These are phyloP conservation scores for Diabrotica undecimpunctata DNA, from an alignment of 1,140 invertebrate species.

Conservation along the genomic window DNA sequence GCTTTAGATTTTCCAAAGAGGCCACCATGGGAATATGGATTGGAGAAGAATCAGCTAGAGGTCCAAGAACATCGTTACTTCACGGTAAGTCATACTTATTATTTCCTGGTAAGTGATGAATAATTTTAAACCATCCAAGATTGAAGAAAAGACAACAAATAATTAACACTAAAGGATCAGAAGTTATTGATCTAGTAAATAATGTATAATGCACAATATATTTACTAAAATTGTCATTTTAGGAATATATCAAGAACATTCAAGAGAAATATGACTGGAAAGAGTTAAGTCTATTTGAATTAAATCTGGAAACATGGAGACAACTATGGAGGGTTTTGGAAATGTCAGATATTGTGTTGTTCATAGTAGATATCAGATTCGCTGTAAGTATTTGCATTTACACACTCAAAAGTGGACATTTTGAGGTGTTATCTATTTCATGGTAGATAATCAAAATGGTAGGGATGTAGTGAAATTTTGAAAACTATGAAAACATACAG, in stretches of 20 bases:
- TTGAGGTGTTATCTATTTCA: too few species aligned
- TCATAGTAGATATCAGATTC: conserved; percentile 79
- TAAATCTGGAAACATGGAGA: conserved; percentile 97
- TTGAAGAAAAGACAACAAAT: too few species aligned
- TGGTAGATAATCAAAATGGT: too few species aligned
- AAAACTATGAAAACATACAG: too few species aligned
- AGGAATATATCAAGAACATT: conserved; percentile 42
- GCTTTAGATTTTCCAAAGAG: conserved; percentile 77
- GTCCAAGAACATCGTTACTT: conserved; percentile 73
- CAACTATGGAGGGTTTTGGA: conserved; percentile 98
- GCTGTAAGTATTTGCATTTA: conserved; percentile 29
- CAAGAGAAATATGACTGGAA: conserved; percentile 35
- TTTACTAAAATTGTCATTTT: conserved; percentile 11
- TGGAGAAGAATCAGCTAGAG: conserved; percentile 69
- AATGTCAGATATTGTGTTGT: conserved; percentile 90
- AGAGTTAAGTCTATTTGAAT: conserved; percentile 60
- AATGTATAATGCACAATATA: too few species aligned
- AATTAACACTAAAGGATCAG: background rate
- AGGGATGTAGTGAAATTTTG: too few species aligned
- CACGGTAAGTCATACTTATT: conserved; percentile 51
- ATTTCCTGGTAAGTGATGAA: too few species aligned
- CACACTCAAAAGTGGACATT: too few species aligned
- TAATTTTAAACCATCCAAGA: too few species aligned
- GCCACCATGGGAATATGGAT: conserved; percentile 74
- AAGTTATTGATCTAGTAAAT: too few species aligned